Conservation (phyloP, 2,113 vertebrate species). For the Menura novaehollandiae region DNA sequence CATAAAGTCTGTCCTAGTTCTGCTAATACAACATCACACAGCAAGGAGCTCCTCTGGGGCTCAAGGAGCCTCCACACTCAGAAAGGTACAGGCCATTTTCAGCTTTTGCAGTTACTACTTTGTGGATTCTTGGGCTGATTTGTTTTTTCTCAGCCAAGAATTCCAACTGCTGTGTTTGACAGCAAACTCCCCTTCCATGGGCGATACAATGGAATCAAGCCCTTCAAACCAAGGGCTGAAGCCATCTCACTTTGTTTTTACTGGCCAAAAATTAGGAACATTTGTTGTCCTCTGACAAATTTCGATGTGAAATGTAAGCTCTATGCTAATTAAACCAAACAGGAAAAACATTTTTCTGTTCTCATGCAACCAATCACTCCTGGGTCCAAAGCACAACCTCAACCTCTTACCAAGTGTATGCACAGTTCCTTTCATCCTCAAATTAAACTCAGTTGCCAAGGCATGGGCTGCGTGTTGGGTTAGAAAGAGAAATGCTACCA, state of each 20-base stretch:
- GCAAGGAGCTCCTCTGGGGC: background rate
- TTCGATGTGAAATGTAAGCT: background rate
- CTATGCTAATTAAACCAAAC: constrained; percentile 45
- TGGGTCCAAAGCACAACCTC: background rate
- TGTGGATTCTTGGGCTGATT: background rate
- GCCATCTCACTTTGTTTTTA: constrained; percentile 3
- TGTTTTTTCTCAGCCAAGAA: constrained; percentile 2
- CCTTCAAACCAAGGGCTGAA: background rate
- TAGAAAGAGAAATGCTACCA: background rate
- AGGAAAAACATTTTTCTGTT: constrained; percentile 43
- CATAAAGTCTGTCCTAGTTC: background rate
- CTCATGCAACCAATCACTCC: constrained; percentile 11
- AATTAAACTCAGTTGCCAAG: background rate
- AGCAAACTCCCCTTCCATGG: background rate
- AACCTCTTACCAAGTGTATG: background rate
- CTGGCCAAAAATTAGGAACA: constrained; percentile 20
- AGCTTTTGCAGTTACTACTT: background rate
- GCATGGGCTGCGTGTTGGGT: background rate
- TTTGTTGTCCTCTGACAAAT: constrained; percentile 40
- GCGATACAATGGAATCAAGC: too few relatives aligned
- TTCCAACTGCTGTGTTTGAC: background rate
- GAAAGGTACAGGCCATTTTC: background rate
- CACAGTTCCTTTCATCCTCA: background rate
- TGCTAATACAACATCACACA: background rate
- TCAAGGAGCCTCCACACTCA: background rate